These are phyloP conservation scores for Apistogramma diplotaenia DNA, from an alignment of 2,113 vertebrate species.

Conservation along the genomic window DNA sequence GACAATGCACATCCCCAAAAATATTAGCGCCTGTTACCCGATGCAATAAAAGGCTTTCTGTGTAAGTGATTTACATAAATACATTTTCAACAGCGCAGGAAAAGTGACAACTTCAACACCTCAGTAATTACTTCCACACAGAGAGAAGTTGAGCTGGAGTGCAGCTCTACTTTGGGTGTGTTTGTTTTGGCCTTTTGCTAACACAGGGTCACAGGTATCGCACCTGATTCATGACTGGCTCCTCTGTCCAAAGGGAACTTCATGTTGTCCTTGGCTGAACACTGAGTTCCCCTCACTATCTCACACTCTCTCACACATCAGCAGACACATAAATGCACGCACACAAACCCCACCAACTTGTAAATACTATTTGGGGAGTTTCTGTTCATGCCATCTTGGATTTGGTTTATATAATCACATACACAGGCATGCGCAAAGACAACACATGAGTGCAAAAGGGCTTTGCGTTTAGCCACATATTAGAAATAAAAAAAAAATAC, in stretches of 20 bases:
- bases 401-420: not conserved
- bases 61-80: slow-evolving; percentile 35
- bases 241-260: slow-evolving; percentile 68
- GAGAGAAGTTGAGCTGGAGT: slow-evolving; percentile 38
- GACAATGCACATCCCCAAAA: not conserved
- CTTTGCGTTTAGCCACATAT: not conserved
- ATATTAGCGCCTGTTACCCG: not conserved
- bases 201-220: slow-evolving; percentile 69
- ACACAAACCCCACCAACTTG: slow-evolving; percentile 10
- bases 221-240: slow-evolving; percentile 79
- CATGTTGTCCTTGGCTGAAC: slow-evolving; percentile 73
- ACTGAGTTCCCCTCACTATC: slow-evolving; percentile 43
- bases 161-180: slow-evolving; percentile 47
- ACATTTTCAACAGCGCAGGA: slow-evolving; percentile 44
- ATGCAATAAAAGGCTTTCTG: slow-evolving; percentile 21
- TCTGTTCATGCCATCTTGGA: slow-evolving; percentile 9
- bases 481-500: not conserved
- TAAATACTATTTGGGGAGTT: slow-evolving; percentile 44
- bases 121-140: slow-evolving; percentile 65
- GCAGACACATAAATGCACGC: not conserved
- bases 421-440: slow-evolving; percentile 9
- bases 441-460: slow-evolving; percentile 7
- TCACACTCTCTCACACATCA: slow-evolving; percentile 25
- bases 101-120: slow-evolving; percentile 70
- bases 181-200: slow-evolving; percentile 71